A percentile compares a stretch with the other conserved stretches of the same genome.
Conservation (phyloP, 2,797 vertebrate species). For the Podarcis siculus region DNA sequence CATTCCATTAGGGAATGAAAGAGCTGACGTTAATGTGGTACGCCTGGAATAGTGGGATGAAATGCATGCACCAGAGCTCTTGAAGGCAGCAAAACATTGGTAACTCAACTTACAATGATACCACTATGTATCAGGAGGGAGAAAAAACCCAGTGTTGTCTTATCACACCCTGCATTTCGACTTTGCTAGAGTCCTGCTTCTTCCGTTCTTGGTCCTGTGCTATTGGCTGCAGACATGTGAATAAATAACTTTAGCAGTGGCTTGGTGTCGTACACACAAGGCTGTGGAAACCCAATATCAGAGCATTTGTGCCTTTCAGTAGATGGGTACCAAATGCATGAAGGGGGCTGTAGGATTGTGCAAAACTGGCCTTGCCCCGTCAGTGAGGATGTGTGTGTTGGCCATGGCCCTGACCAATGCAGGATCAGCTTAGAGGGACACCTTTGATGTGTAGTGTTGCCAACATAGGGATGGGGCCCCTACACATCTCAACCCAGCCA, state of each 20-base stretch:
- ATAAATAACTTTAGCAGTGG: neutral
- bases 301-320: neutral
- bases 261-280: neutral
- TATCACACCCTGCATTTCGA: too few species aligned
- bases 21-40: neutral
- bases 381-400: too few species aligned
- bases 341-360: neutral
- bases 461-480: neutral
- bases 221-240: neutral
- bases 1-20: conserved; percentile 53
- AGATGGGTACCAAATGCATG: neutral
- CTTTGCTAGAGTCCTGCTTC: neutral
- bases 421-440: too few species aligned
- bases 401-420: too few species aligned
- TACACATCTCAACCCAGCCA: too few species aligned
- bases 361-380: neutral
- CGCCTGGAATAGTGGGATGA: neutral
- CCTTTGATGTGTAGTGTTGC: neutral
- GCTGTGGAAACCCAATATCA: neutral
- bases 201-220: neutral
- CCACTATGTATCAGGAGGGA: conserved; percentile 31
- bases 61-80: conserved; percentile 53
- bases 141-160: conserved; percentile 36
- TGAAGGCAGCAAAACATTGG: conserved; percentile 45
- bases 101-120: conserved; percentile 20